These are phyloP conservation scores for Pediacus dermestoides DNA, from an alignment of 2,888 invertebrate genomes.

Conservation along the genomic window DNA sequence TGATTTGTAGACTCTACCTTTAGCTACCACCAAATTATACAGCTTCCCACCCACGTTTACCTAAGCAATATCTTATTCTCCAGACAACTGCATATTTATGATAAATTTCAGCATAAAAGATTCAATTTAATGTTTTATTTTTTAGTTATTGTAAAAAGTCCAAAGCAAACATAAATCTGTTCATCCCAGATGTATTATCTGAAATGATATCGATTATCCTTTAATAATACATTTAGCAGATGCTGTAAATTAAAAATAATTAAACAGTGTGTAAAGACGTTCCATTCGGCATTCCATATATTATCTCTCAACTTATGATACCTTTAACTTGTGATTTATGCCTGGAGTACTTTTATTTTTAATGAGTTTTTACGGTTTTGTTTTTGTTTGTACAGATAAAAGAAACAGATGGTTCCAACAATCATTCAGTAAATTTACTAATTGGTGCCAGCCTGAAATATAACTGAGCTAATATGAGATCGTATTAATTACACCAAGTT, in stretches of 20 bases:
- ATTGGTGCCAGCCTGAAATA: too few species aligned
- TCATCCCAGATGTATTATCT: conserved; percentile 31
- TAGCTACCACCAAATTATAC: conserved; percentile 30
- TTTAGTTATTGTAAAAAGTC: conserved; percentile 12
- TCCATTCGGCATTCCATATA: conserved; percentile 32
- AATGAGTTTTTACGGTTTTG: conserved; percentile 7
- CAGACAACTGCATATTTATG: too few species aligned
- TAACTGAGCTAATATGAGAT: too few species aligned
- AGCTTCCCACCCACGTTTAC: conserved; percentile 23
- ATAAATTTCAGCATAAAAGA: too few species aligned
- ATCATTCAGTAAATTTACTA: too few species aligned
- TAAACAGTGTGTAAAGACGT: conserved; percentile 37
- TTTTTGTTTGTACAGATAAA: conserved; percentile 2
- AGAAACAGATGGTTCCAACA: conserved; percentile 1
- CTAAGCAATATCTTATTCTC: conserved; percentile 8
- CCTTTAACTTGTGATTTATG: conserved; percentile 30
- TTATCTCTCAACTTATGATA: conserved; percentile 30
- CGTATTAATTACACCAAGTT: too few species aligned
- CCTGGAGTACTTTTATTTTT: conserved; percentile 17
- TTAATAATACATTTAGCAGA: conserved; percentile 44
- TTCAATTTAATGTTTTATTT: conserved; percentile 17
- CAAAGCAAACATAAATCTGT: conserved; percentile 19
- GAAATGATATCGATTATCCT: conserved; percentile 43
- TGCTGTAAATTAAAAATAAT: conserved; percentile 47
- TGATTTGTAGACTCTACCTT: conserved; percentile 22